phyloP scores from a whole-genome alignment of 2,113 vertebrate species.

The Brachyistius frenatus region DNA sequence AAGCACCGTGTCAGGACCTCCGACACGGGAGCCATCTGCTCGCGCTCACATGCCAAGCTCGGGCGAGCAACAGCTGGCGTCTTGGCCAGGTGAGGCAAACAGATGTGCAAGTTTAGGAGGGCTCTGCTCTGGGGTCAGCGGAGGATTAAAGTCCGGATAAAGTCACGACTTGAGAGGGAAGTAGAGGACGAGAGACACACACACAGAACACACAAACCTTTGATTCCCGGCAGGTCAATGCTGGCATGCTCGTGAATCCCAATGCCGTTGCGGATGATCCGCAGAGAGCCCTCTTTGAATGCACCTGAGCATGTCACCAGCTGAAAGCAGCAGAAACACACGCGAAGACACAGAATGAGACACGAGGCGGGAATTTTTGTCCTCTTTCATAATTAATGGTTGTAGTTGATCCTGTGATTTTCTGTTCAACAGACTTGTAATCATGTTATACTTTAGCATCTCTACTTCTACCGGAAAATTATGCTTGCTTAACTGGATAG shows the following conservation, averaged over 20 bases:
- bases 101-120: constrained; percentile 41
- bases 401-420: too few relatives aligned
- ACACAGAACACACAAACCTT: constrained; percentile 85
- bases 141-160: constrained; percentile 36
- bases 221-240: constrained; percentile 97
- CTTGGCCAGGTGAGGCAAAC: constrained; percentile 29
- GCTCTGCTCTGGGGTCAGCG: constrained; percentile 18
- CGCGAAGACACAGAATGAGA: background rate
- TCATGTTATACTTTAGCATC: too few relatives aligned
- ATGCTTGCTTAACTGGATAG: too few relatives aligned
- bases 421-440: too few relatives aligned
- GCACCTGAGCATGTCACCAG: constrained; percentile 98
- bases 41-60: background rate
- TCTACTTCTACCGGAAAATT: too few relatives aligned
- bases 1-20: constrained; percentile 18
- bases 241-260: constrained; percentile 99
- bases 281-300: constrained; percentile 96
- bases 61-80: constrained; percentile 39
- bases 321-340: constrained; percentile 76
- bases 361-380: too few relatives aligned
- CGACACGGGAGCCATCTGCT: constrained; percentile 56
- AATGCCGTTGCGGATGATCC: constrained; percentile 98
- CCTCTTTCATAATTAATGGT: too few relatives aligned
- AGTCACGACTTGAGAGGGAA: constrained; percentile 21
- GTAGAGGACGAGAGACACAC: constrained; percentile 17